phyloP scores from a whole-genome alignment of 2,888 invertebrate species.

The Nemotelus pantherinus region DNA sequence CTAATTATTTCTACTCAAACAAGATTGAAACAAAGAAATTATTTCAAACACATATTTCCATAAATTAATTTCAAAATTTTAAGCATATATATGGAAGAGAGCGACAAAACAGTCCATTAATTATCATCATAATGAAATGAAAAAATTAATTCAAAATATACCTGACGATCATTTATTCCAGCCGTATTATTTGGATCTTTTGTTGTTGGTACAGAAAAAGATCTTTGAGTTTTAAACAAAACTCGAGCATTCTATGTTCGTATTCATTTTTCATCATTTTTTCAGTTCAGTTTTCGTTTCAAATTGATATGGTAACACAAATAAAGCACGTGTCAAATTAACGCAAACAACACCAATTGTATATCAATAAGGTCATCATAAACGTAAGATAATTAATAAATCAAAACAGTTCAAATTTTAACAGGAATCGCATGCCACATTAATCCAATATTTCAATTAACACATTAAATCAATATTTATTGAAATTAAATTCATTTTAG shows the following conservation, averaged over 20 bases:
- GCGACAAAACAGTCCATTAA: too few species aligned
- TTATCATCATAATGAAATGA: constrained; percentile 22
- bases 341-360: constrained; percentile 39
- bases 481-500: constrained; percentile 19
- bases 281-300: constrained; percentile 11
- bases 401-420: background rate
- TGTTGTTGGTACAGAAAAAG: constrained; percentile 91
- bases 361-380: constrained; percentile 16
- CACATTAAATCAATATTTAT: constrained; percentile 5
- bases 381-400: constrained; percentile 5
- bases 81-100: too few species aligned
- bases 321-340: constrained; percentile 21
- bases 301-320: constrained; percentile 15
- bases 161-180: constrained; percentile 65
- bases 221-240: constrained; percentile 91
- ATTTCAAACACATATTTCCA: too few species aligned
- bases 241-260: constrained; percentile 71
- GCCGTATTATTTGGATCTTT: constrained; percentile 72
- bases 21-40: too few species aligned
- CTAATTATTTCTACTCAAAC: too few species aligned
- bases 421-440: constrained; percentile 38
- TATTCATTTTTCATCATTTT: constrained; percentile 44
- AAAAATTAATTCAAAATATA: constrained; percentile 54
- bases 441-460: constrained; percentile 14
- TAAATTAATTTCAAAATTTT: too few species aligned